Conservation (phyloP, 2,797 vertebrate genomes). For the Protosalanx chinensis region DNA sequence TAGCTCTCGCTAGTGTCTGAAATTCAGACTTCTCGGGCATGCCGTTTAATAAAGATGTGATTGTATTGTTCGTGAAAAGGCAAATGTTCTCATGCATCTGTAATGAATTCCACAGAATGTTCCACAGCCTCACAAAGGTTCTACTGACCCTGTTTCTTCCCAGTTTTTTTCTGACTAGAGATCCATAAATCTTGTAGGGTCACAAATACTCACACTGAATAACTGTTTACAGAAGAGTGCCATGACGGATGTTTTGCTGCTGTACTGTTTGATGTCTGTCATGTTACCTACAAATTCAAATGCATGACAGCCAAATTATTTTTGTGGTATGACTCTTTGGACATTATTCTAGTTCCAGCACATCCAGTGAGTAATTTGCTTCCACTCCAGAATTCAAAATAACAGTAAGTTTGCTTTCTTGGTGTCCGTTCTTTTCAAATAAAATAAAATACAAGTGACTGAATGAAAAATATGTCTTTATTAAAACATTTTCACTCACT, state of each 20-base stretch:
- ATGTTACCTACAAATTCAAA: background rate
- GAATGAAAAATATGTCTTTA: conserved; percentile 71
- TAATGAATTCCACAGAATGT: conserved; percentile 34
- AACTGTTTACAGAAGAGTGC: conserved; percentile 2
- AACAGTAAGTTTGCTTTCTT: conserved; percentile 37
- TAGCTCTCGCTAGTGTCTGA: conserved; percentile 66
- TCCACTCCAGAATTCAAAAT: conserved; percentile 48
- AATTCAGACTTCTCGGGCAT: conserved; percentile 70
- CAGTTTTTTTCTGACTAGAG: too few relatives aligned
- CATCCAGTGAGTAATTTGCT: background rate
- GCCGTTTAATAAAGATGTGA: conserved; percentile 56
- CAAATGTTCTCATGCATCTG: conserved; percentile 13
- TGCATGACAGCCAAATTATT: background rate
- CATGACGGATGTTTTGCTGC: conserved; percentile 22
- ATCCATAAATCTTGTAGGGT: too few relatives aligned
- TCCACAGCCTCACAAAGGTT: conserved; percentile 8
- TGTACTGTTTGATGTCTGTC: background rate
- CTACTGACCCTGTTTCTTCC: conserved; percentile 9
- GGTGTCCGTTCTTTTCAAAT: conserved; percentile 11
- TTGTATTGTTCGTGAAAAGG: conserved; percentile 37
- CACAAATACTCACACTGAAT: background rate
- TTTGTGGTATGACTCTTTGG: conserved; percentile 18
- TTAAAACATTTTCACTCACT: conserved; percentile 63
- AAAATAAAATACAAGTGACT: conserved; percentile 7
- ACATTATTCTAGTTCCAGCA: conserved; percentile 25